Conservation (phyloP, 2,113 vertebrate species). For the Seriola dumerili region DNA sequence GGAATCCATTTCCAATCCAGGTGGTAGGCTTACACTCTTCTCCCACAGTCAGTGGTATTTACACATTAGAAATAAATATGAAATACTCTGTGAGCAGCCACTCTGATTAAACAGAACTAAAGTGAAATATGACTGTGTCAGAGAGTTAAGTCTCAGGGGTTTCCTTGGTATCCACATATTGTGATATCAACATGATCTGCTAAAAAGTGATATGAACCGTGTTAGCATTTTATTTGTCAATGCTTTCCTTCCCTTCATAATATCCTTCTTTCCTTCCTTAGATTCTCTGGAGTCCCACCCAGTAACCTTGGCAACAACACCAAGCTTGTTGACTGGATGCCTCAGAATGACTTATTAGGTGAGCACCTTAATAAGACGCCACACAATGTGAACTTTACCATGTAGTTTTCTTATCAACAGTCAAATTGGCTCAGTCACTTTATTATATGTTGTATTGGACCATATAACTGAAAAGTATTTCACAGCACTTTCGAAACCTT, state of each 20-base stretch:
- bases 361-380: constrained; percentile 66
- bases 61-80: too few species aligned
- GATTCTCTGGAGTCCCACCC: constrained; percentile 95
- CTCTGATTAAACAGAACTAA: not conserved
- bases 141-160: not conserved
- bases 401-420: not conserved
- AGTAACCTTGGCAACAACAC: constrained; percentile 97
- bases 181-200: not conserved
- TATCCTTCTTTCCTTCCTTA: constrained; percentile 60
- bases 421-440: not conserved
- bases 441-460: not conserved
- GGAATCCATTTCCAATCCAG: not conserved
- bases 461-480: not conserved
- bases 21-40: not conserved
- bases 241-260: not conserved
- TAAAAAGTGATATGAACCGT: not conserved
- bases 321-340: constrained; percentile 97
- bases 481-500: not conserved
- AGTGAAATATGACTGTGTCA: not conserved
- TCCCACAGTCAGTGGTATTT: too few species aligned
- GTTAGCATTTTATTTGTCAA: not conserved
- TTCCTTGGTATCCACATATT: not conserved
- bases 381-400: not conserved
- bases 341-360: constrained; percentile 97
- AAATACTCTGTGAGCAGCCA: not conserved